Conservation (phyloP, 92 coral and sea anemone species). For the Porites divaricata region DNA sequence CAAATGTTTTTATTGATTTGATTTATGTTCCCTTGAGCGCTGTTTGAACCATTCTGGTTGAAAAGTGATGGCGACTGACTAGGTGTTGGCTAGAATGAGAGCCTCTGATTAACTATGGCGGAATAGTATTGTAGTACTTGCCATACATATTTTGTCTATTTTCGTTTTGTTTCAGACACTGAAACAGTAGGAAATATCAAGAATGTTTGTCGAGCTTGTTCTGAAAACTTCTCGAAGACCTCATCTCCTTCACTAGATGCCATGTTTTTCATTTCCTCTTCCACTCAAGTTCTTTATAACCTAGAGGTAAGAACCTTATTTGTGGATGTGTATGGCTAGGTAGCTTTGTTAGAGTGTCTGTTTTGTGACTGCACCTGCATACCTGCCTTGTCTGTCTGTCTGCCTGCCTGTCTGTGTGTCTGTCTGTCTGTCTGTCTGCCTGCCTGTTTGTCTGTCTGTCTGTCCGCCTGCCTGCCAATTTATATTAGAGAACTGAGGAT, state of each 20-base stretch:
- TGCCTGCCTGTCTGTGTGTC: not conserved
- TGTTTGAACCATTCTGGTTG: too few relatives aligned
- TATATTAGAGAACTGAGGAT: too few relatives aligned
- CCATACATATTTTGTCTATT: not conserved
- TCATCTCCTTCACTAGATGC: constrained; percentile 68
- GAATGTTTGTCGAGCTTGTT: constrained; percentile 74
- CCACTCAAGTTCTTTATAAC: constrained; percentile 91
- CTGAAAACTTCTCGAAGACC: constrained; percentile 71
- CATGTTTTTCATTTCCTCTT: constrained; percentile 78
- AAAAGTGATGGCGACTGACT: too few relatives aligned
- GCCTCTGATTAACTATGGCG: too few relatives aligned
- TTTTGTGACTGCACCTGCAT: not conserved
- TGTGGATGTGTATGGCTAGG: too few relatives aligned
- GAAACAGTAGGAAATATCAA: constrained; percentile 83
- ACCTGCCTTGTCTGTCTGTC: not conserved
- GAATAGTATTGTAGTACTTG: not conserved
- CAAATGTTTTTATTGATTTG: too few relatives aligned
- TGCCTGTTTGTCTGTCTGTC: not conserved
- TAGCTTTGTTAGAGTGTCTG: not conserved
- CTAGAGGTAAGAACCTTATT: constrained; percentile 73
- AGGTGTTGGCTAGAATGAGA: too few relatives aligned
- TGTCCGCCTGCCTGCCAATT: too few relatives aligned
- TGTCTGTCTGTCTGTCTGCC: not conserved
- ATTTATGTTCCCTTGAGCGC: too few relatives aligned
- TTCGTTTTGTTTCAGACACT: constrained; percentile 56